Base-by-base conservation (phyloP, 2,113 vertebrate genomes). In the Girardinichthys multiradiatus region DNA sequence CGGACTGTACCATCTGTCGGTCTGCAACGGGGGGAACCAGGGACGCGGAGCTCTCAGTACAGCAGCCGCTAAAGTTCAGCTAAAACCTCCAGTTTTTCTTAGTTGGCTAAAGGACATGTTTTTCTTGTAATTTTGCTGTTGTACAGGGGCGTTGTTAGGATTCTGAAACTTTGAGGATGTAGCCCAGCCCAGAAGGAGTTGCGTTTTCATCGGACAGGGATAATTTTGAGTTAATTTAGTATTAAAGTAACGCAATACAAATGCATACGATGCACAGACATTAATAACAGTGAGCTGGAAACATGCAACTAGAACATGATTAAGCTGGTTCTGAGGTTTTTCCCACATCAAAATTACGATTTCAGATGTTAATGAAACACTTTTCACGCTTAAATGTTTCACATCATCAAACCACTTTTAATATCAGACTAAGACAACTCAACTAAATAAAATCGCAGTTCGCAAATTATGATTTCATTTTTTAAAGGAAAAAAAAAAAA, bases 1-100 rank as follows among this genome's bases (percentile, higher is more conserved):
- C 72, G 76, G 92, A 93, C 81, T 33, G 37, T 86, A 93, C 90
- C 92, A 93, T 89, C 83, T 57, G 77, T 70, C 64, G 37, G 26
- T 64, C 54, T 51, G 42, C 54, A 69, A 72, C 73, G 78, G 86
- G 90, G 92, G 87, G 42, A 61, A n/a, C 62, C 35, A 72, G 42
- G 13, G 37, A 35, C 15, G 21, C 11, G 30, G 7, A 31, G 15
- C 31, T 57, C 67, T 62, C 48, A n/a, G 1, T n/a, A 21, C 11
- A 29, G 31, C 42, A 73, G 39, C 2, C 42, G n/a, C 12, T 48
- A 30, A 29, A 42, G 13, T 12, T 65, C 9, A 10, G 14, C 64
- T 29, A 2, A 19, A 62, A 62, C 24, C 15, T 30, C 28, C 48
- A 2, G 4, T n/a, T 54, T 24, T 54, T 54, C 19, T 21, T 51